A percentile compares a stretch with the other conserved stretches of the same genome.
Evolutionary conservation across 2,888 invertebrate genomes (phyloP).

Genomic region (Hipparchia semele): DNA sequence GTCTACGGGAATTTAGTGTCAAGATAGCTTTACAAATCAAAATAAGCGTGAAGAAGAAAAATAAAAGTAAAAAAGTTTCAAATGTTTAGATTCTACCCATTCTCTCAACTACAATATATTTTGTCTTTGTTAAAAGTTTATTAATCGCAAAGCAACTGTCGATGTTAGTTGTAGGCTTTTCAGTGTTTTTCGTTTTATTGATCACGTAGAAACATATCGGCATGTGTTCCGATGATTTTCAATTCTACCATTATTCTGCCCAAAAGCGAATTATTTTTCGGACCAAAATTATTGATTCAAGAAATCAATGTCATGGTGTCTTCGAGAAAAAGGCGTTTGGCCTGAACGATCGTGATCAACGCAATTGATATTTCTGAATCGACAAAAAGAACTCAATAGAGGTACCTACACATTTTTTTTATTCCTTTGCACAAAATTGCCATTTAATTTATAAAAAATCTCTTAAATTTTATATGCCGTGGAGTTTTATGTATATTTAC

Average conservation of each 20-base stretch:
- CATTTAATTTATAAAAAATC: slow-evolving; percentile 3
- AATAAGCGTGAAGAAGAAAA: slow-evolving; percentile 67
- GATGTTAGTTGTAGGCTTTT: background rate
- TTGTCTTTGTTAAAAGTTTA: background rate
- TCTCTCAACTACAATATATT: background rate
- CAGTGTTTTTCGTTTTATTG: no score
- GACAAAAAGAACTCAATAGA: background rate
- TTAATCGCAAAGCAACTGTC: background rate
- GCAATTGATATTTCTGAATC: slow-evolving; percentile 4
- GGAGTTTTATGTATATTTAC: background rate
- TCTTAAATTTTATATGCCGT: no score
- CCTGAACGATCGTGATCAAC: slow-evolving; percentile 2
- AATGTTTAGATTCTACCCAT: background rate
- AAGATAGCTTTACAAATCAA: slow-evolving; percentile 68
- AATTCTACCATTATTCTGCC: background rate
- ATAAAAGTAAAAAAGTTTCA: background rate
- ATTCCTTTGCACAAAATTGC: slow-evolving; percentile 5
- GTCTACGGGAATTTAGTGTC: slow-evolving; percentile 50
- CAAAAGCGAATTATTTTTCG: background rate
- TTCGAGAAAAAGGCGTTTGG: background rate
- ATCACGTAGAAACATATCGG: no score
- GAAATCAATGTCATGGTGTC: slow-evolving; percentile 18
- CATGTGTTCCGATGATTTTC: background rate
- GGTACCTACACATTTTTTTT: background rate
- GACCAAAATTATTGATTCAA: background rate